Evolutionary conservation across 1,140 invertebrate species (phyloP).

Genomic region (Drosophila carrolli): DNA sequence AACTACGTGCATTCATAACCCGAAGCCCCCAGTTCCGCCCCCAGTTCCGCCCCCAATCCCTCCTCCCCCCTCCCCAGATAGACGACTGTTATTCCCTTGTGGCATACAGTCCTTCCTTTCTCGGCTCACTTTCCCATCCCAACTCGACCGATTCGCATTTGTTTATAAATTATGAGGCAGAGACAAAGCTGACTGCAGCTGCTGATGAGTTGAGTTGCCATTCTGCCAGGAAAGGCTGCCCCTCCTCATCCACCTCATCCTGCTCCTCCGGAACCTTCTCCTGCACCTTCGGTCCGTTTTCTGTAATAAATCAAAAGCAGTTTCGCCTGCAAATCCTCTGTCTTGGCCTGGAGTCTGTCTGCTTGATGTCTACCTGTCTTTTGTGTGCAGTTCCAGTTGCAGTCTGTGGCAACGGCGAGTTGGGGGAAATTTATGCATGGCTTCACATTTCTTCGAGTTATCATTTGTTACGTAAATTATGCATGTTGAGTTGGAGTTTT

Average conservation of each 20-base stretch:
- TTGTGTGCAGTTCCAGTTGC: slow-evolving; percentile 48
- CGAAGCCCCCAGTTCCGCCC: too few species aligned
- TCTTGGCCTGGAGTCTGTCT: slow-evolving; percentile 44
- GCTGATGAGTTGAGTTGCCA: slow-evolving; percentile 60
- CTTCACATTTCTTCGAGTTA: slow-evolving; percentile 82
- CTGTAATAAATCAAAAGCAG: slow-evolving; percentile 74
- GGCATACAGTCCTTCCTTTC: slow-evolving; percentile 1
- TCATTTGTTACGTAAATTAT: slow-evolving; percentile 82
- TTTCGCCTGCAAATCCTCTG: slow-evolving; percentile 62
- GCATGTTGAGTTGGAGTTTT: slow-evolving; percentile 79
- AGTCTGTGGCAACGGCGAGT: slow-evolving; percentile 54
- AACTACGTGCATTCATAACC: slow-evolving; percentile 45
- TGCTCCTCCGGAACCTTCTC: slow-evolving; percentile 23
- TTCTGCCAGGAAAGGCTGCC: slow-evolving; percentile 38
- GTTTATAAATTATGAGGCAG: slow-evolving; percentile 75
- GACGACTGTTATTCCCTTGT: slow-evolving; percentile 46
- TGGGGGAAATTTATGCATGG: slow-evolving; percentile 73
- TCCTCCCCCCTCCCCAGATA: slow-evolving; percentile 5
- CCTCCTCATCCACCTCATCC: slow-evolving; percentile 11
- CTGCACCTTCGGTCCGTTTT: slow-evolving; percentile 35
- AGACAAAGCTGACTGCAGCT: slow-evolving; percentile 72
- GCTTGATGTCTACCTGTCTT: slow-evolving; percentile 44
- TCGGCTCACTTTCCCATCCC: slow-evolving; percentile 4
- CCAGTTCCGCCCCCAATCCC: background rate
- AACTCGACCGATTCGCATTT: slow-evolving; percentile 43